phyloP scores from a whole-genome alignment of 1,140 invertebrate genomes.

The Calliopsis andreniformis region DNA sequence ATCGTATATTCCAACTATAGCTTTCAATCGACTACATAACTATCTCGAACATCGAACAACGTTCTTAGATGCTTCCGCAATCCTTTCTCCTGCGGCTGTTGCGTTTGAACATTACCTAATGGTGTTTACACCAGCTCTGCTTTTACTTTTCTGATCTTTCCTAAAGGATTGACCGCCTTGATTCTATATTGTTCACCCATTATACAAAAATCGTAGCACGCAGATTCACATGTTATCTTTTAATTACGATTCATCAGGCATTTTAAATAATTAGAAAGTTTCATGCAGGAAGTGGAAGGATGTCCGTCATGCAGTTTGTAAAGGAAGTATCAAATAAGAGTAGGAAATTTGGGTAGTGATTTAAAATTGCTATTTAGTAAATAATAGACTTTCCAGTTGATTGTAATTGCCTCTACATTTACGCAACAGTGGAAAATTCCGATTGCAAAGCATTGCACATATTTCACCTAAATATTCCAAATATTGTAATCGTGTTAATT shows the following conservation, averaged over 20 bases:
- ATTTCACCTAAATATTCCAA: background rate
- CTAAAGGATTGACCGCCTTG: background rate
- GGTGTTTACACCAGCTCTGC: background rate
- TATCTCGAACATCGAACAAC: background rate
- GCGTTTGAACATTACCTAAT: conserved; percentile 44
- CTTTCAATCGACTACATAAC: background rate
- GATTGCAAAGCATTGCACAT: too few species aligned
- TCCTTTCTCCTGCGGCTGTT: conserved; percentile 41
- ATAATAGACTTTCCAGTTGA: too few species aligned
- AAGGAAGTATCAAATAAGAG: background rate
- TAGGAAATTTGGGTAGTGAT: too few species aligned
- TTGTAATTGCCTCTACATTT: too few species aligned
- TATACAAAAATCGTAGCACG: background rate
- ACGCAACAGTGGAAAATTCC: background rate
- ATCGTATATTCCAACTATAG: background rate
- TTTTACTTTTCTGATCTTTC: conserved; percentile 16
- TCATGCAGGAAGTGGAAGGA: background rate
- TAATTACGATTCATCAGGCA: background rate
- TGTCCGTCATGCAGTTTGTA: background rate
- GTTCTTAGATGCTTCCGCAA: conserved; percentile 17
- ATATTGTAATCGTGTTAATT: background rate
- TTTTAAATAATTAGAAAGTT: conserved; percentile 3
- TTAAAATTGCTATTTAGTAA: too few species aligned
- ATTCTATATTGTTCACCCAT: background rate
- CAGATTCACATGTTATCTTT: background rate